Base-by-base conservation (phyloP, 2,113 vertebrate species). In the Heterotilapia buettikoferi region DNA sequence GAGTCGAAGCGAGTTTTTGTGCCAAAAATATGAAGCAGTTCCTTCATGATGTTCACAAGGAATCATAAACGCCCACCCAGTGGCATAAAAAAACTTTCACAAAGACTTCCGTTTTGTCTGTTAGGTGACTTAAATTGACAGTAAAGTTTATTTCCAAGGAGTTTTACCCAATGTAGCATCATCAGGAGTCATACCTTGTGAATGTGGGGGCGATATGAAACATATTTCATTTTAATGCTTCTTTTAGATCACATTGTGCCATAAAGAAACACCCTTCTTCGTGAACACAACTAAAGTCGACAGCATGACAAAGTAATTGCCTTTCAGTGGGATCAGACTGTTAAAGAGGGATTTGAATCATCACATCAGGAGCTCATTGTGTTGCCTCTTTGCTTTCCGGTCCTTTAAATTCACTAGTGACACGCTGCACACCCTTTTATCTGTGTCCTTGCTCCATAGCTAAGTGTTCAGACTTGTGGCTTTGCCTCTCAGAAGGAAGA, bases 381-480 rank as follows among this genome's bases (percentile, higher is more conserved):
- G 71, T 61, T 61, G 47, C 59, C 10, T 68, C 53, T 68, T 78
- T 33, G 52, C 80, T 82, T 79, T 63, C 24, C 9, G n/a, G 68
- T 82, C 50, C 57, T 86, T 91, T 84, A 83, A 90, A 85, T 88
- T 82, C 56, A 85, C 81, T 63, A 86, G 54, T 6, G 29, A 78
- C 52, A 80, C 45, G 3, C 50, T 16, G n/a, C 84, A 82, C 36
- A 78, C 84, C 43, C 76, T 47, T 66, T 84, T 80, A 80, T 89
- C 31, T 16, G 56, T 86, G 52, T 66, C 38, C 18, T 43, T 1
- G 57, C 63, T 84, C 47, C 7, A 24, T 86, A 82, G 89, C 83
- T 29, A 73, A 84, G 82, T 52, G 36, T 84, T 89, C 40, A 71
- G 14, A 59, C 76, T 80, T 83, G 9, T 56, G 29, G n/a, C 68